These are phyloP conservation scores for Neria commutata DNA, from an alignment of 2,888 invertebrate genomes.

Conservation along the genomic window DNA sequence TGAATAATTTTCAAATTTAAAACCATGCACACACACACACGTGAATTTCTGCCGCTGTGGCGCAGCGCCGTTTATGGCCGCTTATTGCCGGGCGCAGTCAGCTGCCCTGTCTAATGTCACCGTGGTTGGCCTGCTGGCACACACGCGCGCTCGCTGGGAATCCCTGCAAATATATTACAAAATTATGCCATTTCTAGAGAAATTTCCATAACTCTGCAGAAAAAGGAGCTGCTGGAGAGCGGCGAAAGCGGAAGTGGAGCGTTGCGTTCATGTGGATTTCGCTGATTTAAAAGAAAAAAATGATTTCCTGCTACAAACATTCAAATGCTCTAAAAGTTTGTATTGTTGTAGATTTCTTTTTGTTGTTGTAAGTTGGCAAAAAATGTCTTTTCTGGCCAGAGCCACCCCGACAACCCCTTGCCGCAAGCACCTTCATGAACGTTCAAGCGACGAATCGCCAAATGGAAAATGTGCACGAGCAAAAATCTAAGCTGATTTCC, in stretches of 20 bases:
- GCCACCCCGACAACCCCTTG: too few relatives aligned
- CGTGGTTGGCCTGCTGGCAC: too few relatives aligned
- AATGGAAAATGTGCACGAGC: not conserved
- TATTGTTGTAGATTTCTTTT: not conserved
- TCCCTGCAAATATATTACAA: constrained; percentile 40
- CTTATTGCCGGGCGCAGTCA: too few relatives aligned
- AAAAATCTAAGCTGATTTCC: constrained; percentile 17
- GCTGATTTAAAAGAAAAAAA: not conserved
- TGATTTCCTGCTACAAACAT: not conserved
- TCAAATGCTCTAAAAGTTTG: not conserved
- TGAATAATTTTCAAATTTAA: constrained; percentile 58
- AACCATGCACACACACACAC: constrained; percentile 51
- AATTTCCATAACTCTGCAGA: not conserved
- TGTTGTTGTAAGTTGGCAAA: not conserved
- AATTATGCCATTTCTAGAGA: constrained; percentile 34
- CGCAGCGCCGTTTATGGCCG: too few relatives aligned
- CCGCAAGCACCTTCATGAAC: too few relatives aligned
- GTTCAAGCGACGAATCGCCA: not conserved
- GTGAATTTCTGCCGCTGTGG: constrained; percentile 35
- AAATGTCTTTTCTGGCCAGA: not conserved
- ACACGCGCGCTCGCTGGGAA: not conserved
- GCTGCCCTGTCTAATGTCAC: not conserved
- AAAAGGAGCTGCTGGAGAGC: not conserved
- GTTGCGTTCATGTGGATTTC: not conserved
- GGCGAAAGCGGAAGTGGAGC: not conserved